These are phyloP conservation scores for Muscina levida DNA, from an alignment of 2,888 invertebrate genomes.

Conservation along the genomic window DNA sequence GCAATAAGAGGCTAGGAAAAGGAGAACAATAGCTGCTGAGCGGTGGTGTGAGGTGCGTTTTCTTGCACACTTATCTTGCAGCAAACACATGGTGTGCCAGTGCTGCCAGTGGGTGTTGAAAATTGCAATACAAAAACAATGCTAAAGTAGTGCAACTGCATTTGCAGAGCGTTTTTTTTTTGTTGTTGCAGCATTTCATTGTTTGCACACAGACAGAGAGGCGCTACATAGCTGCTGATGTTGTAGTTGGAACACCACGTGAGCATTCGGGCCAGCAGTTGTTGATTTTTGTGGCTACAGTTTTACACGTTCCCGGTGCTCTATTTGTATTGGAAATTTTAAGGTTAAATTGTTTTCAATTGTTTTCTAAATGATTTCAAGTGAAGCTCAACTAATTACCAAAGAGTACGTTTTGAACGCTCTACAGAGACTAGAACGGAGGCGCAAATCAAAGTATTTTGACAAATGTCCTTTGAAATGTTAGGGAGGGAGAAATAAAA, in stretches of 20 bases:
- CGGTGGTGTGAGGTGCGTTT: too few relatives aligned
- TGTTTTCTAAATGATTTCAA: constrained; percentile 64
- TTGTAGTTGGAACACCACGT: constrained; percentile 41
- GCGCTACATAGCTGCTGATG: constrained; percentile 30
- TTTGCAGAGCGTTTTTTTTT: constrained; percentile 4
- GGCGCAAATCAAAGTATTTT: constrained; percentile 6
- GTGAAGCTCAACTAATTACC: constrained; percentile 62
- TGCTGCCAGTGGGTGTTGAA: constrained; percentile 17
- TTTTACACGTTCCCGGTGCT: background rate
- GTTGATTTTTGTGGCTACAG: background rate
- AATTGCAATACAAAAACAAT: constrained; percentile 24
- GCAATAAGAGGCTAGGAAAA: background rate
- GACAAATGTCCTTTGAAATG: too few relatives aligned
- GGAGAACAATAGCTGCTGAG: constrained; percentile 12
- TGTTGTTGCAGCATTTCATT: constrained; percentile 11
- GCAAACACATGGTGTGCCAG: constrained; percentile 4
- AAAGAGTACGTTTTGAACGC: constrained; percentile 26
- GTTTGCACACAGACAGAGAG: constrained; percentile 35
- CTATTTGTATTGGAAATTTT: constrained; percentile 64
- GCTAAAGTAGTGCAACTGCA: background rate
- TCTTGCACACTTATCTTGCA: background rate
- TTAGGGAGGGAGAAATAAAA: background rate
- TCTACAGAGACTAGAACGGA: background rate
- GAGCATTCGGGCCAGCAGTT: constrained; percentile 12
- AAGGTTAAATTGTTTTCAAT: constrained; percentile 63